These are phyloP conservation scores for Nothobranchius furzeri DNA, from an alignment of 2,113 vertebrate species.

Conservation along the genomic window DNA sequence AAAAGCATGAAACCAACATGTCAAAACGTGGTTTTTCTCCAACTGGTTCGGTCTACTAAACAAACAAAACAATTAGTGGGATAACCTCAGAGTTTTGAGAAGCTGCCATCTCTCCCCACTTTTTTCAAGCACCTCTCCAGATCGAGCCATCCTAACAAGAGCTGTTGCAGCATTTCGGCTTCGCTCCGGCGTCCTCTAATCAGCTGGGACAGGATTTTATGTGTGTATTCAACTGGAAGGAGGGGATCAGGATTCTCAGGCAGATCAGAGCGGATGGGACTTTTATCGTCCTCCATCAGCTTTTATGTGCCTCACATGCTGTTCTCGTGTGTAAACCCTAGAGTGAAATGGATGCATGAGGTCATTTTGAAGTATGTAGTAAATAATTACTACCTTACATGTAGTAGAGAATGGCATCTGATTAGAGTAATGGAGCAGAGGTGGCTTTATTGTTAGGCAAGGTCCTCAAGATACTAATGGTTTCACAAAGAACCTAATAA, in stretches of 20 bases:
- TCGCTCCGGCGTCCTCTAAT: conserved; percentile 59
- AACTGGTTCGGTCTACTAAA: neutral
- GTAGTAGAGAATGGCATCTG: too few species aligned
- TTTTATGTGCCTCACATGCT: too few species aligned
- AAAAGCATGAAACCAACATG: too few species aligned
- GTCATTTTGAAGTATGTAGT: too few species aligned
- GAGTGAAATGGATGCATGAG: too few species aligned
- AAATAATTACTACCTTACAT: too few species aligned
- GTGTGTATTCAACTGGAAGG: conserved; percentile 53
- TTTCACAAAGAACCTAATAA: too few species aligned
- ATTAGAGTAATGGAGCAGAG: too few species aligned
- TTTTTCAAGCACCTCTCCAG: conserved; percentile 16
- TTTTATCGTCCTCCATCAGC: neutral
- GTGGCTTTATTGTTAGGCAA: too few species aligned
- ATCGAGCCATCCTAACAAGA: conserved; percentile 31
- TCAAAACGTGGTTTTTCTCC: too few species aligned
- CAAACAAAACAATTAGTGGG: neutral
- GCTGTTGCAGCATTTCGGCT: conserved; percentile 44
- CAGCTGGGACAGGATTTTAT: conserved; percentile 56
- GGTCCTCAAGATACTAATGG: too few species aligned
- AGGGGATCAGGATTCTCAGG: conserved; percentile 28
- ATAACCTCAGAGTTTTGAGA: conserved; percentile 10
- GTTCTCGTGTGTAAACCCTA: too few species aligned
- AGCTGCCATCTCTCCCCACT: neutral
- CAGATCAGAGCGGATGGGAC: conserved; percentile 54